Evolutionary conservation across 2,888 invertebrate species (phyloP), one percentile per base, ranked within the genome.

Genomic region (Cloeon dipterum): DNA sequence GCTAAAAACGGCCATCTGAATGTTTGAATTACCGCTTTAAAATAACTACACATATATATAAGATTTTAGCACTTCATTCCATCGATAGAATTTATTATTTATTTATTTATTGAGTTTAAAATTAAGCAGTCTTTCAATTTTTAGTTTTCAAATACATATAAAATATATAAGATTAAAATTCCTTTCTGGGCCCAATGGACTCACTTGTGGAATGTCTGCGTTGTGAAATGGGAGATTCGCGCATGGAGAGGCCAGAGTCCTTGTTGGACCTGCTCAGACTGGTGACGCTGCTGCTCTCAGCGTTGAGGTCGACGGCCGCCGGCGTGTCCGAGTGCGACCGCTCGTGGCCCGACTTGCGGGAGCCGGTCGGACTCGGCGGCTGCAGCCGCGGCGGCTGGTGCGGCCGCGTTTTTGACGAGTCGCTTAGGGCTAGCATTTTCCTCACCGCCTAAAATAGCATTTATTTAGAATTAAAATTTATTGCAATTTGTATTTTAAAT

Each of bases 251-350:
- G 26, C 19, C 25, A 74, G 74, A 74, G 49, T 72, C 72, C 42
- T 71, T 72, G 42, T 70, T 57, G 35, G 82, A 83, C 62, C 85
- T 86, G 52, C 83, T 82, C 49, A 89, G 70, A 42, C 86, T 86
- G 38, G 89, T 85, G 43, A 91, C 89, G 55, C 88, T 89, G 57
- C 89, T 89, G 58, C 89, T 89, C 60, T 93, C 91, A 21, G 85
- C 82, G 39, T 85, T 88, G 40, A 93, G 65, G 57, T 88, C 85
- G 37, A 91, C 86, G 36, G 79, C 74, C 35, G 79, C 77, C 16
- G 78, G 82, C 34, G 83, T 83, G 55, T 86, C 86, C 19, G 85
- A 85, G 57, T 86, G 85, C 20, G 85, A 85, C 42, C 86, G 66
- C 56, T 86, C 86, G 54, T 86, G 86, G 55, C 79, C 75, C 34